Base-by-base conservation (phyloP, 2,797 vertebrate species). In the Chromobotia macracanthus region DNA sequence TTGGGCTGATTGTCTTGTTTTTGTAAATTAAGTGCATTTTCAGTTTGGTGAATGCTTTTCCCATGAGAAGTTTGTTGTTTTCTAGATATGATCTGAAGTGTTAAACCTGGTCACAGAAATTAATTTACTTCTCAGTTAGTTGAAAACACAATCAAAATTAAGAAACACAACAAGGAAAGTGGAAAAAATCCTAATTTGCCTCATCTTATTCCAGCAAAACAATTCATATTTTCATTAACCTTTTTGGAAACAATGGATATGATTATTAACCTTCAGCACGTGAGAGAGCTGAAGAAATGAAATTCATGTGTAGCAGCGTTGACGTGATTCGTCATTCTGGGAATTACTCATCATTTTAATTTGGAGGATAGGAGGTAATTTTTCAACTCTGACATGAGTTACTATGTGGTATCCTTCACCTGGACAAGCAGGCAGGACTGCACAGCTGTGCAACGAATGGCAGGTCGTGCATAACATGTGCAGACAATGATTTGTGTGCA, bases 201-300 rank as follows among this genome's bases (percentile, higher is more conserved):
- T 60, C 16, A 28, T 10, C 35, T 77, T 23, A 38, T 55, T 35
- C 35, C 0, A 10, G 55, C 77, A 81, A 72, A 73, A 65, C 60
- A 51, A 80, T 66, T 79, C n/a, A 79, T 53, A 38, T 60, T 80
- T 75, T 72, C 64, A 83, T 82, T 74, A 77, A 82, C 73, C 75
- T 76, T 70, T 72, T 77, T 41, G n/a, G 38, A 83, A 76, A 74
- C 76, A 74, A 58, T 7, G 6, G 44, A 51, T 15, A 13, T 73
- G 41, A 72, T 46, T 35, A 79, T 75, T 79, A 70, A 82, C 71
- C 72, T 71, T 69, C 53, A 66, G 41, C 7, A 50, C 51, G 23
- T 28, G 48, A 75, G n/a, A 55, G 19, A 72, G 15, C 3, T 13
- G n/a, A 23, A 71, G 28, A 72, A 48, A 9, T 3, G 0, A 3